Base-by-base conservation (phyloP, 2,888 invertebrate genomes). In the Hedychridium roseum region DNA sequence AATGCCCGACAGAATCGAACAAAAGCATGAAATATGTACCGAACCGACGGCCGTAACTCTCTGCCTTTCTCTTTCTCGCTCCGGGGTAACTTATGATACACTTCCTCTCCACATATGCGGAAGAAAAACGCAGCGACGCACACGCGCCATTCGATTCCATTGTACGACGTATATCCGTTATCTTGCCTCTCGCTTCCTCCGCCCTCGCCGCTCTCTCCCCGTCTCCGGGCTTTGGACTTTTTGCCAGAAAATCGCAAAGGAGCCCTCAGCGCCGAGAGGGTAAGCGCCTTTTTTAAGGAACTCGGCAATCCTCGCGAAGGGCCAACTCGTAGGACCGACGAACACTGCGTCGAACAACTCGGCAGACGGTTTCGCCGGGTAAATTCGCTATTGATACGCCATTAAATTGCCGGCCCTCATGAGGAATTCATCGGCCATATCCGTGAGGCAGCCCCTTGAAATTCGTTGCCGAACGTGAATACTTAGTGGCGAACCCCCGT, bases 1-100 rank as follows among this genome's bases (percentile, higher is more conserved):
- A 77, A 78, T 76, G 72, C 74, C 70, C 71, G 70, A 73, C 71
- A 60, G 70, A 76, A 78, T 78, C 78, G 78, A 78, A 78, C 77
- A 78, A 78, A 76, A 76, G 78, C 68, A 72, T 78, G 78, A 78
- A 76, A 73, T 78, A 78, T 76, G 66, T 62, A 67, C 66, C 63
- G 58, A 57, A 60, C 60, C 60, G 56, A 54, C 62, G 50, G 65
- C 63, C 64, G 57, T 68, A 68, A 65, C 64, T 71, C 66, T 70
- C 67, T 61, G n/a, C n/a, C n/a, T n/a, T n/a, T n/a, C n/a, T n/a
- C n/a, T n/a, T n/a, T n/a, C 52, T 66, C 60, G 54, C 58, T 65
- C 60, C 66, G 64, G n/a, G n/a, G 68, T 77, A 74, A 78, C 73
- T 76, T 74, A 78, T 78, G 73, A 76, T 72, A 70, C 67, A 71